Conservation (phyloP, 2,113 vertebrate genomes). For the Mungos mungo region DNA sequence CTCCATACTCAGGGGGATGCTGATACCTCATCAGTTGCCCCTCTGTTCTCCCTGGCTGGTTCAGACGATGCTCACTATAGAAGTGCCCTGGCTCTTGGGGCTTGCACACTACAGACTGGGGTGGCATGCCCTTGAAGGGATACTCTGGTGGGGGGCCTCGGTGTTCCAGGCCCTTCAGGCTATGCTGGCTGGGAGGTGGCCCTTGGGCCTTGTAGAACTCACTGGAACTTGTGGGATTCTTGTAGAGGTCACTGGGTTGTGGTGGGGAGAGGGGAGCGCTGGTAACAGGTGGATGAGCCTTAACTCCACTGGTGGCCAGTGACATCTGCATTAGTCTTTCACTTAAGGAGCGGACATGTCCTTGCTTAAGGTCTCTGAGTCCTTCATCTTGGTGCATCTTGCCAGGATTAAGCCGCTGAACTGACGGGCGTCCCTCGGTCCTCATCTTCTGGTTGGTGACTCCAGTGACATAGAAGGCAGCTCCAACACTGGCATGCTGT, state of each 20-base stretch:
- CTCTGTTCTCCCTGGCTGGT: slow-evolving; percentile 90
- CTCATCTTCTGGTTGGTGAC: slow-evolving; percentile 94
- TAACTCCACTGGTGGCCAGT: slow-evolving; percentile 95
- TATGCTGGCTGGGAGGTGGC: slow-evolving; percentile 84
- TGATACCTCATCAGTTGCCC: slow-evolving; percentile 96
- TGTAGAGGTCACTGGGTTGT: slow-evolving; percentile 87
- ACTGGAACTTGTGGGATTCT: slow-evolving; percentile 84
- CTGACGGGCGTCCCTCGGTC: slow-evolving; percentile 93
- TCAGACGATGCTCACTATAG: slow-evolving; percentile 92
- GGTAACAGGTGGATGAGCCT: slow-evolving; percentile 94
- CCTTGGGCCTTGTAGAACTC: slow-evolving; percentile 93
- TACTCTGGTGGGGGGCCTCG: slow-evolving; percentile 98
- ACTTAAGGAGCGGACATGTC: slow-evolving; percentile 97
- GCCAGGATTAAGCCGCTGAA: slow-evolving; percentile 92
- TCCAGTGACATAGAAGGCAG: slow-evolving; percentile 95
- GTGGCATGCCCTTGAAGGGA: slow-evolving; percentile 92
- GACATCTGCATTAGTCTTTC: slow-evolving; percentile 99
- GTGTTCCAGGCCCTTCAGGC: slow-evolving; percentile 88
- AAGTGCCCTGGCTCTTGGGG: slow-evolving; percentile 91
- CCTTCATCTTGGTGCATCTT: slow-evolving; percentile 98
- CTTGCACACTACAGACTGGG: slow-evolving; percentile 89
- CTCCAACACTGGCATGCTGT: slow-evolving; percentile 89
- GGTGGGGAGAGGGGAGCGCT: slow-evolving; percentile 91
- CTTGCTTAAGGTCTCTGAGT: slow-evolving; percentile 98
- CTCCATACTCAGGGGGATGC: slow-evolving; percentile 97